Evolutionary conservation across 2,113 vertebrate species (phyloP).

Genomic region (Phylloscopus whistleri): DNA sequence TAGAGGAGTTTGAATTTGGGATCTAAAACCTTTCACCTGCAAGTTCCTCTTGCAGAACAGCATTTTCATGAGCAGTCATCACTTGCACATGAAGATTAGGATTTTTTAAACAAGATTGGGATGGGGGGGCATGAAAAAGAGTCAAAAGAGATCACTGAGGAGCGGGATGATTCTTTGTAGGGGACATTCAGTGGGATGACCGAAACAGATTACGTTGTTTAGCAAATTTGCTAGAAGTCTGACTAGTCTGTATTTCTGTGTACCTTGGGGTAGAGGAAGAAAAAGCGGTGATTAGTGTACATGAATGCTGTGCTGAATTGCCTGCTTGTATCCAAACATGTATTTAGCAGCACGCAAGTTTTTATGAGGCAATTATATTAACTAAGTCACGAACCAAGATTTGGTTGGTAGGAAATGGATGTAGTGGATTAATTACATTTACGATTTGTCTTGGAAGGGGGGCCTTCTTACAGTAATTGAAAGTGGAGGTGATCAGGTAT

Average conservation of each 20-base stretch:
- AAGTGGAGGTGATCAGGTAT: neutral
- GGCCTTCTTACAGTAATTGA: neutral
- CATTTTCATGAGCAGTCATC: neutral
- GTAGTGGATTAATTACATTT: slow-evolving; percentile 25
- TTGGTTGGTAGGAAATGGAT: slow-evolving; percentile 19
- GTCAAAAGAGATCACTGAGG: neutral
- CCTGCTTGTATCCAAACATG: slow-evolving; percentile 29
- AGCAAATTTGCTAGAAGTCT: neutral
- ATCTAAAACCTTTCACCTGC: slow-evolving; percentile 25
- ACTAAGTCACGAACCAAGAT: neutral
- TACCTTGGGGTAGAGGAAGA: neutral
- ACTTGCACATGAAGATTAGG: neutral
- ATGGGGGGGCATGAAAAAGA: neutral
- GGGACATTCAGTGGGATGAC: neutral
- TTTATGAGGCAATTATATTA: slow-evolving; percentile 46
- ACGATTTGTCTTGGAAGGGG: neutral
- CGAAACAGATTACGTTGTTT: neutral
- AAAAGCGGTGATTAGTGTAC: neutral
- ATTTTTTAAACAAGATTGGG: neutral
- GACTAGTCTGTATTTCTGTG: neutral
- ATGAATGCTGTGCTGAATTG: neutral
- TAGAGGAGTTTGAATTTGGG: neutral
- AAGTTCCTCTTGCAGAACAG: neutral
- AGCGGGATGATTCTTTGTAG: neutral
- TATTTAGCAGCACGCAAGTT: slow-evolving; percentile 37